These are phyloP conservation scores for Eurytoma adleriae DNA, from an alignment of 2,888 invertebrate species.

Conservation along the genomic window DNA sequence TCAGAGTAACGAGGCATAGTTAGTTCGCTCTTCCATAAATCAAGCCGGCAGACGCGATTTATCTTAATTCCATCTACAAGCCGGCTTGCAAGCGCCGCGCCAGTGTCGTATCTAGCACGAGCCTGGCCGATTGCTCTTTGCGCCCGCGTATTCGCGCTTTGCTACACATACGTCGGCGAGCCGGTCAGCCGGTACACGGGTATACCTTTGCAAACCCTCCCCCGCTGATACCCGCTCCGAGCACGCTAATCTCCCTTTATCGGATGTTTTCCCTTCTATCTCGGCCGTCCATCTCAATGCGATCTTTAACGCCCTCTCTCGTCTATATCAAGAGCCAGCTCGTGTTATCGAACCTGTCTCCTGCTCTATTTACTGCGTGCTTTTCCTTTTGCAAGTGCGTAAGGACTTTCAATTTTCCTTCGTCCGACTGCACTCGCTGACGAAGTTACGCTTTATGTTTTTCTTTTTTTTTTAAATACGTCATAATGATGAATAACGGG, in stretches of 20 bases:
- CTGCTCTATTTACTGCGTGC: background rate
- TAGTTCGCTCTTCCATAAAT: slow-evolving; percentile 63
- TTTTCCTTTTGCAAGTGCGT: no score
- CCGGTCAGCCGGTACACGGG: no score
- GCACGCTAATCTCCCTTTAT: slow-evolving; percentile 47
- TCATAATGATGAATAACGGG: no score
- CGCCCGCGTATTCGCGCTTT: background rate
- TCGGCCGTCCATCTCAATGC: slow-evolving; percentile 18
- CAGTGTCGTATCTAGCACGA: slow-evolving; percentile 21
- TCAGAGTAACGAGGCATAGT: slow-evolving; percentile 53
- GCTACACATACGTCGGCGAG: slow-evolving; percentile 18
- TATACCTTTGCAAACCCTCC: background rate
- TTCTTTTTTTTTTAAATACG: no score
- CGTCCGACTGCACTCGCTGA: no score
- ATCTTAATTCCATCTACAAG: slow-evolving; percentile 67
- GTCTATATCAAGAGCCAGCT: background rate
- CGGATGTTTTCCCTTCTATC: slow-evolving; percentile 48
- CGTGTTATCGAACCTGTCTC: background rate
- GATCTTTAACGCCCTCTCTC: slow-evolving; percentile 37
- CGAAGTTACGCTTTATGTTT: no score
- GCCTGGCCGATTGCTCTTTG: slow-evolving; percentile 6
- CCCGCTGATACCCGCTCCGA: background rate
- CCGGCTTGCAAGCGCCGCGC: slow-evolving; percentile 48
- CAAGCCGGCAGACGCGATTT: slow-evolving; percentile 64
- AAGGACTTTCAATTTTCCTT: no score